Percentiles rank a stretch among this genome's conserved stretches.
phyloP scores from a whole-genome alignment of 1,140 invertebrate genomes.

The Drosophila willistoni region DNA sequence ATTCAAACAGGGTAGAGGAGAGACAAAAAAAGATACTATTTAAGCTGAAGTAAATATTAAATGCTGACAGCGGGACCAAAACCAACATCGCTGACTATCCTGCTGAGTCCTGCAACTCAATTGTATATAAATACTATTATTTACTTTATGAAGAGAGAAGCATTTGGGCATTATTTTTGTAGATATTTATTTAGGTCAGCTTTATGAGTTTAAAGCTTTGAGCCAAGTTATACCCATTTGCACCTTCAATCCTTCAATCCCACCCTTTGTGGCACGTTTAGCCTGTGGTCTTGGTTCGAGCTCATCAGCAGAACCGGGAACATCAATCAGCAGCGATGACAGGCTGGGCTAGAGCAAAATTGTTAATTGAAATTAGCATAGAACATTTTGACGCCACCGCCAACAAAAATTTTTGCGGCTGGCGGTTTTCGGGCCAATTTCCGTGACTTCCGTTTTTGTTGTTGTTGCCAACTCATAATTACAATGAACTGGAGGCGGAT shows the following conservation, averaged over 20 bases:
- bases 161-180: neutral
- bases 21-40: slow-evolving; percentile 1
- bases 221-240: neutral
- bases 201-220: slow-evolving; percentile 26
- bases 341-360: slow-evolving; percentile 23
- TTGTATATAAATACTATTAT: slow-evolving; percentile 9
- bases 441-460: slow-evolving; percentile 24
- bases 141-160: slow-evolving; percentile 1
- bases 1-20: neutral
- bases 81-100: slow-evolving; percentile 1
- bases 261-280: neutral
- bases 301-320: neutral
- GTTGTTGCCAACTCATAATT: slow-evolving; percentile 59
- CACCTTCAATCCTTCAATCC: neutral
- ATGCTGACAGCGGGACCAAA: neutral
- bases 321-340: slow-evolving; percentile 34
- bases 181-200: slow-evolving; percentile 41
- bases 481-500: slow-evolving; percentile 25
- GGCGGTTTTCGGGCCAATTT: slow-evolving; percentile 26
- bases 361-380: slow-evolving; percentile 77
- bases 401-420: slow-evolving; percentile 43
- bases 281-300: slow-evolving; percentile 34
- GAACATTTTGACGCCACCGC: slow-evolving; percentile 47
- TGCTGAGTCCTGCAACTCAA: neutral
- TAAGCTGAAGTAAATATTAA: slow-evolving; percentile 7